phyloP scores from a whole-genome alignment of 1,140 invertebrate species.

The Delia radicum region DNA sequence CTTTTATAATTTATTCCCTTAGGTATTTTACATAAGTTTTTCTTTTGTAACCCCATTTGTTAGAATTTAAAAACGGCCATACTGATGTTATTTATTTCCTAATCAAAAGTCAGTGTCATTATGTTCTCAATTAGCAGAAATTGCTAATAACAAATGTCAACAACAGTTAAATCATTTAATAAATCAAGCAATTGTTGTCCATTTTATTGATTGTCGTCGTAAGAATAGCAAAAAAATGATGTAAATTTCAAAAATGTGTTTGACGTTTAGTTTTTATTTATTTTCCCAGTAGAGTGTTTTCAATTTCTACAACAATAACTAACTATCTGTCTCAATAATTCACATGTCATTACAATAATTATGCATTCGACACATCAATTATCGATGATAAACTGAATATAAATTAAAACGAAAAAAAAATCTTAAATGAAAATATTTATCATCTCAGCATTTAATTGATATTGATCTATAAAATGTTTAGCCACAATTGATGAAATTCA shows the following conservation, averaged over 20 bases:
- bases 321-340: neutral
- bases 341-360: constrained; percentile 4
- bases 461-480: too few species aligned
- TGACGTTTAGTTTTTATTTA: neutral
- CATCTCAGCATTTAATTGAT: too few species aligned
- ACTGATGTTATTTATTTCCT: too few species aligned
- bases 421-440: too few species aligned
- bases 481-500: too few species aligned
- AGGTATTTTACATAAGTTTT: too few species aligned
- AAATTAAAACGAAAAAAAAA: too few species aligned
- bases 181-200: constrained; percentile 8
- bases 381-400: neutral
- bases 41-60: too few species aligned
- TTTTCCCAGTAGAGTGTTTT: too few species aligned
- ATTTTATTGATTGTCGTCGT: neutral
- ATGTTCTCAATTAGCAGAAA: neutral
- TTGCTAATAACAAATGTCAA: constrained; percentile 5
- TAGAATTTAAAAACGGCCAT: too few species aligned
- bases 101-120: too few species aligned
- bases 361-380: constrained; percentile 11
- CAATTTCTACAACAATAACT: neutral
- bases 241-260: neutral
- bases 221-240: neutral
- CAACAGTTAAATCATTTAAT: neutral
- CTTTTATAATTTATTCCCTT: too few species aligned